A percentile compares a stretch with the other conserved stretches of the same genome.
These are phyloP conservation scores for Sitta europaea DNA, from an alignment of 2,113 vertebrate genomes.

Conservation along the genomic window DNA sequence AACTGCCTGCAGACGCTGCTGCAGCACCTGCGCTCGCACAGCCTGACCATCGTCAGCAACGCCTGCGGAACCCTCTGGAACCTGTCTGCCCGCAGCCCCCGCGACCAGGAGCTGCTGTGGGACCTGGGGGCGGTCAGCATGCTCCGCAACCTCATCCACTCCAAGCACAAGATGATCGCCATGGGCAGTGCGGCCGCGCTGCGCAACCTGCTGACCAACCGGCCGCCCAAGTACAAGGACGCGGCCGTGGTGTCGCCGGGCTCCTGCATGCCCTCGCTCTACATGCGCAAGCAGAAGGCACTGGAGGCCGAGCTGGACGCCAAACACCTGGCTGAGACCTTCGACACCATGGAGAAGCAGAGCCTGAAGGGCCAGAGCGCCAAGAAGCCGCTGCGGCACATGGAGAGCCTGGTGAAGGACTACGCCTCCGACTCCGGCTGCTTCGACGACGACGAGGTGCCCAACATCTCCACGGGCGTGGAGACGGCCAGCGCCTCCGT, in stretches of 20 bases:
- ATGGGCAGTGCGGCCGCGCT: conserved; percentile 96
- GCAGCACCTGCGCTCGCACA: conserved; percentile 96
- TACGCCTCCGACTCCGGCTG: conserved; percentile 96
- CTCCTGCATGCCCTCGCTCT: conserved; percentile 90
- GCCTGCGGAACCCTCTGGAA: conserved; percentile 99
- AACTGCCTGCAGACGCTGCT: conserved; percentile 95
- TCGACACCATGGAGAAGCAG: conserved; percentile 89
- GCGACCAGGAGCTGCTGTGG: conserved; percentile 96
- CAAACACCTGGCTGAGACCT: conserved; percentile 88
- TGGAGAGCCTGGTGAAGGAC: conserved; percentile 91
- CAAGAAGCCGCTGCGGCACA: conserved; percentile 85
- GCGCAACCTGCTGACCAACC: conserved; percentile 91
- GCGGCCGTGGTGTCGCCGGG: conserved; percentile 85
- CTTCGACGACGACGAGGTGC: conserved; percentile 93
- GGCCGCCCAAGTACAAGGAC: conserved; percentile 91
- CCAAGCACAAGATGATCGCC: conserved; percentile 99
- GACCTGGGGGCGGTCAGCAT: conserved; percentile 95
- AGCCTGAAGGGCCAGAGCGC: conserved; percentile 76
- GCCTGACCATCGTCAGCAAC: conserved; percentile 97
- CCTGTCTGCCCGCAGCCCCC: conserved; percentile 88
- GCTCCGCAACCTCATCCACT: conserved; percentile 97
- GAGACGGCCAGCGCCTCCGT: conserved; percentile 83
- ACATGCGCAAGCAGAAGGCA: conserved; percentile 94
- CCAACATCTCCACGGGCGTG: conserved; percentile 82
- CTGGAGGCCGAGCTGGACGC: conserved; percentile 93